Conservation (phyloP, 2,797 vertebrate species). For the Hydrophis major region DNA sequence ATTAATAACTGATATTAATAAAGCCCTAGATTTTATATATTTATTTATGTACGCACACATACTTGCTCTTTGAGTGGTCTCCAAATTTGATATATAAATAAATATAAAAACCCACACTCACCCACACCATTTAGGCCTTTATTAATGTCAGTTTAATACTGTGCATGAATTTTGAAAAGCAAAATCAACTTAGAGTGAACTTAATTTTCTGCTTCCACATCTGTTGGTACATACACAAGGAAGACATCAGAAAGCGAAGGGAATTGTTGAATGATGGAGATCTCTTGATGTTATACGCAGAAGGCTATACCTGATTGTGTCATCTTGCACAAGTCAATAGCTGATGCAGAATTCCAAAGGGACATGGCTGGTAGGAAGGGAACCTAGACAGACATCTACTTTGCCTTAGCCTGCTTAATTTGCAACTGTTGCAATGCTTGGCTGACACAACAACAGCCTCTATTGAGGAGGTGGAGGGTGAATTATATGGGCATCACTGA, state of each 20-base stretch:
- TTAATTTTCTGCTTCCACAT: not conserved
- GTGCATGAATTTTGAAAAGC: conserved; percentile 1
- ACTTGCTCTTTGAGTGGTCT: no score
- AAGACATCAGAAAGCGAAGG: not conserved
- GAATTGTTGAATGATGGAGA: not conserved
- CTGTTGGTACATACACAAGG: not conserved
- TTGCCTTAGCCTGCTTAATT: not conserved
- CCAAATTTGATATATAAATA: not conserved
- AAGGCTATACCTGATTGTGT: no score
- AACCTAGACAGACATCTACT: not conserved
- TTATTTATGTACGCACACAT: not conserved
- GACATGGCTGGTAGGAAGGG: not conserved
- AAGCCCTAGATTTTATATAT: not conserved
- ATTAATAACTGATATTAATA: not conserved
- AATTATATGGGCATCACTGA: not conserved
- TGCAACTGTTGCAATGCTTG: not conserved
- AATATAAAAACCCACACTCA: not conserved
- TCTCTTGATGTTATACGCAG: not conserved
- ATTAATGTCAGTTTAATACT: not conserved
- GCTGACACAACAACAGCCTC: not conserved
- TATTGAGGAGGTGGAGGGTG: not conserved
- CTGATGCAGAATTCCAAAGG: no score
- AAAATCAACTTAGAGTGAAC: conserved; percentile 14
- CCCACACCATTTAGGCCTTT: not conserved
- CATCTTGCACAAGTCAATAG: not conserved